Base-by-base conservation (phyloP, 2,888 invertebrate species). In the Eucriotettix oculatus region DNA sequence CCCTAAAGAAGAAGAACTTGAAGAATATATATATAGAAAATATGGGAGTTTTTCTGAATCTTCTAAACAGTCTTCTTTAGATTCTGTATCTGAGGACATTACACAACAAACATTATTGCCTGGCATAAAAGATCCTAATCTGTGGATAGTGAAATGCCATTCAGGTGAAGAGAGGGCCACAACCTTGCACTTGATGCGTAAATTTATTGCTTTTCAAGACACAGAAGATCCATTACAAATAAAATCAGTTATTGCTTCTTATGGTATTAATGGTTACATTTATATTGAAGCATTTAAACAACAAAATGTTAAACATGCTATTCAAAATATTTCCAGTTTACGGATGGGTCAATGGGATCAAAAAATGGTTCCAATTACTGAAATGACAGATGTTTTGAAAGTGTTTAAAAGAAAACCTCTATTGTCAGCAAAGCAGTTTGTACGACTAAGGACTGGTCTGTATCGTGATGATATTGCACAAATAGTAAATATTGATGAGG, bases 71-170 rank as follows among this genome's bases (percentile, higher is more conserved):
- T 95, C 93, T 72, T 96, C 95, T 1, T 96, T 95, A 0, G 92
- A 92, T 70, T 95, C 94, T 71, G 91, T 96, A 90, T 92, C 92
- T 0, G 97, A 98, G 75, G 97, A 98, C 74, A 98, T 99, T 68
- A 94, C 95, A 0, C 97, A 98, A 69, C 97, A 97, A 73, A 96
- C 96, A 1, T 79, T 98, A 11, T 76, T 99, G 56, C 99, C 99
- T 0, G 96, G 95, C 58, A 97, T 99, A 58, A 98, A 98, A 71
- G 99, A 99, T 75, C 98, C 99, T 0, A 99, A 99, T 75, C 76
- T 99, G 64, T 99, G 99, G 99, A 95, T 99, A 88, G 89, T 99
- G 0, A 96, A 95, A 71, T 99, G 99, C 73, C 85, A 92, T 48
- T 91, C 95, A 66, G 99, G 99, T 0, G 98, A 98, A 73, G 99